These are phyloP conservation scores for Polylopha cassiicola DNA, from an alignment of 2,888 invertebrate species.

Conservation along the genomic window DNA sequence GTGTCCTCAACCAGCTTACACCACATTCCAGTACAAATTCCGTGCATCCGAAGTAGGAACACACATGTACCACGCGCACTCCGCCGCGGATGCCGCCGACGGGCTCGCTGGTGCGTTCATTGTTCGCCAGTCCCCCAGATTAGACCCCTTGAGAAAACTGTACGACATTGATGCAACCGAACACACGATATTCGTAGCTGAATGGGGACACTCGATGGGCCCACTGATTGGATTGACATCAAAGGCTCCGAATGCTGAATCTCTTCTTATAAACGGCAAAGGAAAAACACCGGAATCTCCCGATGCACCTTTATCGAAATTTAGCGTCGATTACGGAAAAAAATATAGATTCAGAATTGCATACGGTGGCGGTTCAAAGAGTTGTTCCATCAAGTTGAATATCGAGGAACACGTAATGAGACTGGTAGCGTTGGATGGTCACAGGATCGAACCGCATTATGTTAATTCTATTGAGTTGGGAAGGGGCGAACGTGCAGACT, in stretches of 20 bases:
- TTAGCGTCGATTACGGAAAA: conserved; percentile 76
- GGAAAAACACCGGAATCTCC: conserved; percentile 64
- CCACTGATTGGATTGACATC: conserved; percentile 64
- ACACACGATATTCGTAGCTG: conserved; percentile 82
- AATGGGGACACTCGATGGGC: conserved; percentile 81
- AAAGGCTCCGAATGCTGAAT: conserved; percentile 61
- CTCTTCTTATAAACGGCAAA: conserved; percentile 81
- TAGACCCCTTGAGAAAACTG: conserved; percentile 76
- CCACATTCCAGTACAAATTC: conserved; percentile 86
- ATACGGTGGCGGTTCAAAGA: conserved; percentile 81
- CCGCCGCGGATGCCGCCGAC: conserved; percentile 81
- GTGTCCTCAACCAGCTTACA: conserved; percentile 84
- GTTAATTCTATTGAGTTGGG: conserved; percentile 77
- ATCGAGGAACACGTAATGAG: conserved; percentile 81
- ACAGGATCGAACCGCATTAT: conserved; percentile 77
- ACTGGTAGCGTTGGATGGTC: conserved; percentile 84
- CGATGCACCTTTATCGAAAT: conserved; percentile 61
- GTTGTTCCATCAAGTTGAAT: conserved; percentile 82
- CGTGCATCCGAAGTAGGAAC: conserved; percentile 84
- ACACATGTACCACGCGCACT: conserved; percentile 86
- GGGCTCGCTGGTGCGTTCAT: conserved; percentile 84
- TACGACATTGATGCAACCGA: conserved; percentile 84
- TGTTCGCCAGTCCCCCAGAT: conserved; percentile 80
- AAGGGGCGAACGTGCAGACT: conserved; percentile 86
- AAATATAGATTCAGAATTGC: conserved; percentile 81